A percentile compares a stretch with the other conserved stretches of the same genome.
These are phyloP conservation scores for Dugesia japonica DNA, from an alignment of 2,888 invertebrate genomes.

Conservation along the genomic window DNA sequence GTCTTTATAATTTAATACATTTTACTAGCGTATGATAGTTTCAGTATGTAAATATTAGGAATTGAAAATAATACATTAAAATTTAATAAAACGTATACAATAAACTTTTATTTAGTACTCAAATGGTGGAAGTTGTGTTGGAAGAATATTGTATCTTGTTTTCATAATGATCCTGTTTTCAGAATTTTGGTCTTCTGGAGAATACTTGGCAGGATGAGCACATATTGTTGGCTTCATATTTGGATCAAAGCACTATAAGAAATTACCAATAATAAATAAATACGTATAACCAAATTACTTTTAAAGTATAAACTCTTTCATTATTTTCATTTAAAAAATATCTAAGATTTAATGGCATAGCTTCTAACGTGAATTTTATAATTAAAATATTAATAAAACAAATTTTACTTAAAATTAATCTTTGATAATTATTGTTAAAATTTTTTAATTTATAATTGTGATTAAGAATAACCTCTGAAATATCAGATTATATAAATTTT, in stretches of 20 bases:
- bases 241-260: slow-evolving; percentile 49
- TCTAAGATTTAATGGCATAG: neutral
- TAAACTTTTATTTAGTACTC: slow-evolving; percentile 31
- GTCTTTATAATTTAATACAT: too few species aligned
- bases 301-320: neutral
- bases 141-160: slow-evolving; percentile 68
- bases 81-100: neutral
- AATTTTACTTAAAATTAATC: too few species aligned
- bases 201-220: slow-evolving; percentile 83
- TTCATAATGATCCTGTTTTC: slow-evolving; percentile 71
- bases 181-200: slow-evolving; percentile 82
- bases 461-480: too few species aligned
- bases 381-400: neutral
- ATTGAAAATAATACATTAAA: neutral
- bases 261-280: slow-evolving; percentile 51
- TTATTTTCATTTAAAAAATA: neutral
- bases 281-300: slow-evolving; percentile 36
- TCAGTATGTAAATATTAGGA: too few species aligned
- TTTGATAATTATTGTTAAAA: too few species aligned
- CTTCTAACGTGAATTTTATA: neutral
- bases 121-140: slow-evolving; percentile 61
- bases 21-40: too few species aligned
- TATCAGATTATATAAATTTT: too few species aligned
- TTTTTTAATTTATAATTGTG: too few species aligned
- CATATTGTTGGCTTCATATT: slow-evolving; percentile 65